Evolutionary conservation across 2,113 vertebrate genomes (phyloP).

Genomic region (Todiramphus chloris): DNA sequence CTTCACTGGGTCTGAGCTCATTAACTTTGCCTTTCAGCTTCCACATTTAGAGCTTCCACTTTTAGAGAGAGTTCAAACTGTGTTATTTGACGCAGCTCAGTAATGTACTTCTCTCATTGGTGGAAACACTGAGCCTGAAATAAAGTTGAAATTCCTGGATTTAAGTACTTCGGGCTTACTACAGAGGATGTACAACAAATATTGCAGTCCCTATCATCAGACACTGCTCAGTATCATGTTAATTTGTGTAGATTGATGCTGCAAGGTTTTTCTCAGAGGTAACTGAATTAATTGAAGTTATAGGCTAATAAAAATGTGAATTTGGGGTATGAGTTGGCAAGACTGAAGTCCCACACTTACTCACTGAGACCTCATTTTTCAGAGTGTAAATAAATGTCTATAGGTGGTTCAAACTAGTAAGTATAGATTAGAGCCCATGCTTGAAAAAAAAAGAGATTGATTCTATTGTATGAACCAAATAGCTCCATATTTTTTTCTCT

Average conservation of each 20-base stretch:
- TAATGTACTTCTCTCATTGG: neutral
- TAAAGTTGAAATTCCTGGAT: neutral
- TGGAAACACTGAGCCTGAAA: neutral
- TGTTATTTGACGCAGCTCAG: neutral
- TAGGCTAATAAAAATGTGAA: neutral
- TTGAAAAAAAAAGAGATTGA: neutral
- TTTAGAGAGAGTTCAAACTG: neutral
- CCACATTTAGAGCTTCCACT: neutral
- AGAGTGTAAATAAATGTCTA: neutral
- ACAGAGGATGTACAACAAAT: neutral
- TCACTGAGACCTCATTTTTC: neutral
- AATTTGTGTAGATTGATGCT: neutral
- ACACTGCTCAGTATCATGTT: neutral
- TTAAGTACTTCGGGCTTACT: neutral
- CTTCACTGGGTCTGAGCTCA: neutral
- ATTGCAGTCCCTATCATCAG: neutral
- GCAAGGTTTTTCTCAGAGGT: neutral
- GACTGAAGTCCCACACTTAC: neutral
- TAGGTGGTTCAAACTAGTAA: neutral
- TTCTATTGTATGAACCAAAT: neutral
- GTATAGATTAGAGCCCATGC: neutral
- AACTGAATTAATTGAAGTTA: neutral
- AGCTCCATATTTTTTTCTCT: neutral
- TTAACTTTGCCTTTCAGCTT: neutral
- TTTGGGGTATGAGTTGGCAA: neutral